phyloP scores from a whole-genome alignment of 2,113 vertebrate genomes.

The Tursiops truncatus region DNA sequence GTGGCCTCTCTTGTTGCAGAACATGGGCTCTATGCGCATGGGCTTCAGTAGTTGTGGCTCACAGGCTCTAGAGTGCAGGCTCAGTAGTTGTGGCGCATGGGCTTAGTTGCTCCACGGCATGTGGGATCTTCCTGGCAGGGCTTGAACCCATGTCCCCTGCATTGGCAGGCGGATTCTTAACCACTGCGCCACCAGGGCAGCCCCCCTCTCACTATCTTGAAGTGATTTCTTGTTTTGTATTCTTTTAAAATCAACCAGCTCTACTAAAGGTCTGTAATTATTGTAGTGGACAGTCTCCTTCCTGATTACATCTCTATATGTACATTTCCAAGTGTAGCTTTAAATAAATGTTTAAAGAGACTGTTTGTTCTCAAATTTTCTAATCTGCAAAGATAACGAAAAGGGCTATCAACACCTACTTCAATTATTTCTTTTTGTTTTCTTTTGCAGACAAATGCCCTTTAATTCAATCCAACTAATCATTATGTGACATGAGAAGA shows the following conservation, averaged over 20 bases:
- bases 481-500: neutral
- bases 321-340: neutral
- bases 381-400: constrained; percentile 5
- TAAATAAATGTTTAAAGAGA: neutral
- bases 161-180: too few species aligned
- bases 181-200: too few species aligned
- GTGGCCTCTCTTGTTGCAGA: too few species aligned
- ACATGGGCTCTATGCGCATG: too few species aligned
- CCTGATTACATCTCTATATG: neutral
- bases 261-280: neutral
- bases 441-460: neutral
- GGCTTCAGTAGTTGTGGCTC: too few species aligned
- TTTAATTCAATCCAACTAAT: neutral
- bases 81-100: too few species aligned
- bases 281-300: neutral
- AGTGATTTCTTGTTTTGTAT: neutral
- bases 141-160: too few species aligned
- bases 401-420: neutral
- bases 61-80: too few species aligned
- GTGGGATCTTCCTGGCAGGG: too few species aligned
- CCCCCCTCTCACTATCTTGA: neutral
- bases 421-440: neutral
- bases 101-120: too few species aligned
- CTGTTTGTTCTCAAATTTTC: neutral
- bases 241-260: neutral